Conservation (phyloP, 2,797 vertebrate species). For the Valencia hispanica region DNA sequence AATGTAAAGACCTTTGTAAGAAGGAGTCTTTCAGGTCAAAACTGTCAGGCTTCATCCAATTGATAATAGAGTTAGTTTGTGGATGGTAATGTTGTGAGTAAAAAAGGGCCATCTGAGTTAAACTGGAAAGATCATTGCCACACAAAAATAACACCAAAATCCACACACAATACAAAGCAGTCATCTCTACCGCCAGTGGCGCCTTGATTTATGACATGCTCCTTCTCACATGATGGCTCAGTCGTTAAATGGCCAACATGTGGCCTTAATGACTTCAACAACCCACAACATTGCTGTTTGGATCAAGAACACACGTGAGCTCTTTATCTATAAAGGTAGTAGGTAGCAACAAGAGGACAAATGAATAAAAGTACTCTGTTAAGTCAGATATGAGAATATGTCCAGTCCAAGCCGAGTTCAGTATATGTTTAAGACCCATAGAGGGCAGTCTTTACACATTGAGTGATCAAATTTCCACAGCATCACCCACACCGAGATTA, state of each 20-base stretch:
- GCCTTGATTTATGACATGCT: conserved; percentile 2
- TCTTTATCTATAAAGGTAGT: background rate
- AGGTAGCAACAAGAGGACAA: background rate
- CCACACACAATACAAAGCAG: background rate
- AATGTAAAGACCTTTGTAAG: background rate
- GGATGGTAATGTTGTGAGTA: background rate
- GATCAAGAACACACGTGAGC: background rate
- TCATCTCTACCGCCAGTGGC: background rate
- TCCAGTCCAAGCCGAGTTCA: conserved; percentile 32
- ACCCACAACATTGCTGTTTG: background rate
- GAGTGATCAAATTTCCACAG: conserved; percentile 35
- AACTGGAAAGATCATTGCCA: background rate
- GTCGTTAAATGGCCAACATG: background rate
- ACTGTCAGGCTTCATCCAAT: conserved; percentile 3
- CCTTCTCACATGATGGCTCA: background rate
- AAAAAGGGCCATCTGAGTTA: conserved; percentile 1
- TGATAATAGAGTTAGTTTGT: conserved; percentile 3
- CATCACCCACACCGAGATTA: conserved; percentile 39
- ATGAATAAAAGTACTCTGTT: background rate
- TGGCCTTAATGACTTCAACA: conserved; percentile 9
- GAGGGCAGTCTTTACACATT: conserved; percentile 75
- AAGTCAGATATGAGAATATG: background rate
- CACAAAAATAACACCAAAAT: background rate
- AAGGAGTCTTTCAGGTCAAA: conserved; percentile 1
- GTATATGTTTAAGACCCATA: conserved; percentile 59